A percentile compares a stretch with the other conserved stretches of the same genome.
phyloP scores from a whole-genome alignment of 2,888 invertebrate species.

The Abrostola tripartita region DNA sequence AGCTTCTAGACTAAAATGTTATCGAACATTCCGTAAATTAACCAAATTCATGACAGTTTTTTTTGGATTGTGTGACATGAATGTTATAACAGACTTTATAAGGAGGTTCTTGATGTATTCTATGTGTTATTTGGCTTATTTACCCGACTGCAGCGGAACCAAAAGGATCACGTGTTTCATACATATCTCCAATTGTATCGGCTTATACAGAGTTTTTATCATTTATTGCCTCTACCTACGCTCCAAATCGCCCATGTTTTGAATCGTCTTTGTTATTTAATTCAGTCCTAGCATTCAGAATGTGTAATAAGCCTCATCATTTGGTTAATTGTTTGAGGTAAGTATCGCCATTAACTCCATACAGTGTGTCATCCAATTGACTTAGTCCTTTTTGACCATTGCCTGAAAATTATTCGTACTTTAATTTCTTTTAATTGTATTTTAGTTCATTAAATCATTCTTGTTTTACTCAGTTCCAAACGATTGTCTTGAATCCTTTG shows the following conservation, averaged over 20 bases:
- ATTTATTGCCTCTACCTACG: conserved; percentile 6
- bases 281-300: conserved; percentile 32
- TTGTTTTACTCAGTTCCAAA: conserved; percentile 54
- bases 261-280: conserved; percentile 8
- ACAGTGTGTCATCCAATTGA: conserved; percentile 69
- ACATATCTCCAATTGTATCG: conserved; percentile 12
- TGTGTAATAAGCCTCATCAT: conserved; percentile 58
- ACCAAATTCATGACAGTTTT: not conserved
- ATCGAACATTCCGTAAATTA: not conserved
- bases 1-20: not conserved
- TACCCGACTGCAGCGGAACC: conserved; percentile 3
- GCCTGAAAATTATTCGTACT: conserved; percentile 80
- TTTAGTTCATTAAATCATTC: conserved; percentile 34
- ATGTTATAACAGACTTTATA: conserved; percentile 14
- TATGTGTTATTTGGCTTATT: not conserved
- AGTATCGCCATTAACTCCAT: conserved; percentile 64
- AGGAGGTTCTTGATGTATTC: not conserved
- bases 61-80: not conserved
- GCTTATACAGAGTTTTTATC: conserved; percentile 1
- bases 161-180: not conserved
- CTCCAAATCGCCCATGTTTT: not conserved
- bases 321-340: conserved; percentile 62
- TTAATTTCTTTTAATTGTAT: conserved; percentile 65
- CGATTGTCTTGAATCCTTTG: conserved; percentile 58
- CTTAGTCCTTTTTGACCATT: conserved; percentile 82